Conservation (phyloP, 2,797 vertebrate genomes). For the Bucorvus abyssinicus region DNA sequence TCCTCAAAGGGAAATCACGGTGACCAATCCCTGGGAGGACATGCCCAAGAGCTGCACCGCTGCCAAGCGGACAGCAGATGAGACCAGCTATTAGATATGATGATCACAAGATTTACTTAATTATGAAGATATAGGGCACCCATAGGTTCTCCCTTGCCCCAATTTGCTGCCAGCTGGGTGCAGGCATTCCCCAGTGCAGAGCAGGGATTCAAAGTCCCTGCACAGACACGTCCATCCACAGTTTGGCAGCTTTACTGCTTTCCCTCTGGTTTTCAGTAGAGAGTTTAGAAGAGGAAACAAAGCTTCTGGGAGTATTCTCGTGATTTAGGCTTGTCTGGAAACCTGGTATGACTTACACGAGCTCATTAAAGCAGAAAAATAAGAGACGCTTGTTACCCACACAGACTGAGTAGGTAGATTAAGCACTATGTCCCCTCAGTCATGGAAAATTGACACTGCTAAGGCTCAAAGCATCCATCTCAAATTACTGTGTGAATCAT, state of each 20-base stretch:
- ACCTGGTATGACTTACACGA: background rate
- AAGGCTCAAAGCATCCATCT: background rate
- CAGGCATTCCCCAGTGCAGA: background rate
- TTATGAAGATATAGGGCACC: background rate
- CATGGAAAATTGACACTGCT: background rate
- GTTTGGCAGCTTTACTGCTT: background rate
- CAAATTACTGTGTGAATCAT: background rate
- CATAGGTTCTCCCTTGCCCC: background rate
- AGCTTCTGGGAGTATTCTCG: background rate
- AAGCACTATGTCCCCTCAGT: background rate
- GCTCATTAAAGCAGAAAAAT: background rate
- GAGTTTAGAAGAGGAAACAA: background rate
- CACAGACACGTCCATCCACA: accelerated
- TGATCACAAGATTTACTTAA: accelerated
- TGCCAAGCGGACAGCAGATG: background rate
- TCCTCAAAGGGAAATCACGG: background rate
- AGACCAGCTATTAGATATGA: accelerated
- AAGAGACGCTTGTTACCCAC: background rate
- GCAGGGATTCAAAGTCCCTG: background rate
- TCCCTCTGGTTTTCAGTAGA: background rate
- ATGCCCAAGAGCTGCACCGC: background rate
- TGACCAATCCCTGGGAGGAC: background rate
- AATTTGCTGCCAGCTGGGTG: background rate
- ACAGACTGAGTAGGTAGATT: background rate
- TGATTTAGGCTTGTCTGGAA: background rate